Base-by-base conservation (phyloP, 1,140 invertebrate species). In the Lepidostoma basale region DNA sequence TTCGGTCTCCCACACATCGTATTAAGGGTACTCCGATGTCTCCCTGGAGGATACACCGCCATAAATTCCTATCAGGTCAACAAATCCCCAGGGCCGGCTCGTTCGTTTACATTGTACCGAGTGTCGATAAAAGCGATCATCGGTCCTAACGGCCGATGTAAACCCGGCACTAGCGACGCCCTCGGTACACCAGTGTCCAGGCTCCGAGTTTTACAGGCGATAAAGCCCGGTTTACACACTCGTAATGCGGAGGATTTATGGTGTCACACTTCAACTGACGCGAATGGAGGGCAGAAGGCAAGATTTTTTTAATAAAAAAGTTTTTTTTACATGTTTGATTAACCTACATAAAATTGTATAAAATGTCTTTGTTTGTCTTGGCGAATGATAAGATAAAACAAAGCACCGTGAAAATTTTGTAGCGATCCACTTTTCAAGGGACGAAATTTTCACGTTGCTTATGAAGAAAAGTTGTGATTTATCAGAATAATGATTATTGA, bases 211-310 rank as follows among this genome's bases (percentile, higher is more conserved):
- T 63, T 33, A 69, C 67, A 62, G 44, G 47, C 60, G 33, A 69
- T 69, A 69, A 69, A 62, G 47, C 60, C 14, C 58, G 47, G 59
- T 62, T 68, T 54, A 54, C 58, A 68, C 47, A 54, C 58, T 40
- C 67, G 45, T 63, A 63, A 63, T 62, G 30, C 49, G 12, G 12
- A 10, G 14, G 49, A 69, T 69, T 69, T 63, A 69, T 23, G 54
- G 36, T 33, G 30, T 59, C 36, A 59, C 20, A 59, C 54, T 59
- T 59, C 30, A 54, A 28, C 49, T 26, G 49, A 8, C 25, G 26
- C n/a, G 49, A 36, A 28, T 12, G 23, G 49, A 26, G 49, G 49
- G 44, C 20, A 22, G 18, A 47, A 47, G 14, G 44, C 10, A 9
- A 49, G 8, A 25, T n/a, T n/a, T n/a, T n/a, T n/a, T n/a, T n/a